Evolutionary conservation across 64 coral and sea anemone species (phyloP).

Genomic region (Montipora sp.): DNA sequence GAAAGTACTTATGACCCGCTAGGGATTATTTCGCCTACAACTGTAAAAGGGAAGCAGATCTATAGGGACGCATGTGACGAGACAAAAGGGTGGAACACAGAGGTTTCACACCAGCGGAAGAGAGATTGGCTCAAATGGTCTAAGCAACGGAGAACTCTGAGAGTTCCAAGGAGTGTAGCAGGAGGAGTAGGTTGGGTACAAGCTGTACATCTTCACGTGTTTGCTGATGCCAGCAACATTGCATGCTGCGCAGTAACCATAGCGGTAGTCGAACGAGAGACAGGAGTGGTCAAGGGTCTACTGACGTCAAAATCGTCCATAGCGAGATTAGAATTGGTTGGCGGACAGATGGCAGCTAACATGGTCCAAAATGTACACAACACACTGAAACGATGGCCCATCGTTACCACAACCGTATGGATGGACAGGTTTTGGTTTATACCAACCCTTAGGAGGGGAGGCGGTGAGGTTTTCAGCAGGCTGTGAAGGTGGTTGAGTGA

Average conservation of each 20-base stretch:
- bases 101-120: not conserved
- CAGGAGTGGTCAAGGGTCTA: conserved; percentile 25
- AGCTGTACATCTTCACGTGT: conserved; percentile 38
- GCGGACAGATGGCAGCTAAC: conserved; percentile 57
- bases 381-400: conserved; percentile 36
- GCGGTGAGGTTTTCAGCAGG: too few relatives aligned
- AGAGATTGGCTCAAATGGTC: conserved; percentile 35
- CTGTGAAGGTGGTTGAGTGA: too few relatives aligned
- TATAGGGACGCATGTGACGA: conserved; percentile 47
- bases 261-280: not conserved
- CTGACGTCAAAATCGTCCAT: conserved; percentile 47
- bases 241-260: conserved; percentile 29
- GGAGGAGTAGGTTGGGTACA: not conserved
- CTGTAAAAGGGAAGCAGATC: conserved; percentile 48
- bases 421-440: conserved; percentile 49
- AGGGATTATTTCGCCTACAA: conserved; percentile 48
- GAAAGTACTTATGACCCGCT: conserved; percentile 37
- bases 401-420: conserved; percentile 48
- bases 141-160: conserved; percentile 9
- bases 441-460: too few relatives aligned
- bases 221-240: conserved; percentile 48
- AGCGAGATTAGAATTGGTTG: conserved; percentile 20
- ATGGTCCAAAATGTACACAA: conserved; percentile 33
- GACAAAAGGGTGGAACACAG: conserved; percentile 14
- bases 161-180: conserved; percentile 21